Base-by-base conservation (phyloP, 2,113 vertebrate species). In the Megalops atlanticus region DNA sequence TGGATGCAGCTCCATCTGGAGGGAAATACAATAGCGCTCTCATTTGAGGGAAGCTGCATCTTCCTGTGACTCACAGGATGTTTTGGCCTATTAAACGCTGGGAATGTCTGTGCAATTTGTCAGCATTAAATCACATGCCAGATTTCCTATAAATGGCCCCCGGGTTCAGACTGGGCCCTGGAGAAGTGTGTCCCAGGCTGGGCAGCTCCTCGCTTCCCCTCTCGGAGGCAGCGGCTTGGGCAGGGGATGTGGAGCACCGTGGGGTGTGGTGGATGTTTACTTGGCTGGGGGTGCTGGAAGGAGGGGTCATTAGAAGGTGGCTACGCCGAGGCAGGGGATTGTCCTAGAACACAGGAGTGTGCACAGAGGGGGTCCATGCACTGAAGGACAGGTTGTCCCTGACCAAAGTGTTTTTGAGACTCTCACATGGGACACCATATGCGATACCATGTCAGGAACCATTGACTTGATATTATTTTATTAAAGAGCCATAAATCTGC, bases 61-160 rank as follows among this genome's bases (percentile, higher is more conserved):
- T 31, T 64, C 58, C 58, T 64, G 58, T 64, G 58, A 31, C n/a
- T 64, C 58, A 64, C 58, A 64, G 58, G 58, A 71, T 71, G 36
- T 71, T 71, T 71, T n/a, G 35, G 69, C 31, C 69, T 38, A 38
- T 71, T 71, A 38, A 71, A 71, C 33, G 6, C 36, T 71, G 58
- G n/a, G 58, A 64, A 64, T 38, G 36, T 71, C 69, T 71, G 31
- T 38, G 35, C 69, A 38, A 71, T 71, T 71, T 38, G 69, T 71
- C 69, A 71, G 31, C 36, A 38, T 71, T 36, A 38, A 71, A 71
- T 38, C 31, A 71, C 58, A 64, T 24, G 58, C n/a, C 58, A 64
- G 11, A 64, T 64, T 64, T 31, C 8, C 58, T 64, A n/a, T 64
- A 64, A 64, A 31, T n/a, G 27, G 24, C 58, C 58, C n/a, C 58